Evolutionary conservation across 2,113 vertebrate species (phyloP), one percentile per base, ranked within the genome.

Genomic region (Atherinomorus stipes): DNA sequence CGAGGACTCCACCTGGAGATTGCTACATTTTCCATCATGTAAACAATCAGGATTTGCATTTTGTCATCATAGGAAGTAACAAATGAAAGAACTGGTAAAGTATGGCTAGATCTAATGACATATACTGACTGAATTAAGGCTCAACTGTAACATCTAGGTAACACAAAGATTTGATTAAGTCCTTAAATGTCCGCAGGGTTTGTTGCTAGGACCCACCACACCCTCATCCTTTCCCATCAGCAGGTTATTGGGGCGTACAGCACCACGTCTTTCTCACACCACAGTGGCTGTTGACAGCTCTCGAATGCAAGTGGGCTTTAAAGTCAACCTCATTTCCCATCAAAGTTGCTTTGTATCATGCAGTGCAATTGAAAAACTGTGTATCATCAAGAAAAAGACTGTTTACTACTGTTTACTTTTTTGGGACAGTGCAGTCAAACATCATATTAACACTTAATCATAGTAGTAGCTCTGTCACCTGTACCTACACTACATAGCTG

Each of bases 211-310:
- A 53, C 38, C 51, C 16, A 9, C 15, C 52, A 59, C 76, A 45
- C 66, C 44, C 21, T 85, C 62, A 19, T 76, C 13, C 54, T 15
- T 57, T 67, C 74, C 64, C 42, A 60, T 80, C 84, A 83, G 76
- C 68, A 64, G 65, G 44, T 81, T 77, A 81, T 28, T 58, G 74
- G 69, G 51, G 49, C 45, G 4, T 37, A 42, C 45, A 21, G 37
- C 63, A 11, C 34, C 11, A 25, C 4, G 22, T 50, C 78, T 59
- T 81, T 73, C 38, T 50, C 74, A 50, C 70, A 26, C 16, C 69
- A 51, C 25, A 18, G 47, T 57, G 7, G 42, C 62, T 60, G 64
- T 65, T 9, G 38, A 37, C 44, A n/a, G 47, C 49, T 52, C 76
- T 31, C 15, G 12, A 6, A 64, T 67, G 59, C 22, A 7, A 18